Percentiles rank a stretch among this genome's conserved stretches.
Conservation (phyloP, 2,888 invertebrate genomes). For the Hoplodrina blanda region DNA sequence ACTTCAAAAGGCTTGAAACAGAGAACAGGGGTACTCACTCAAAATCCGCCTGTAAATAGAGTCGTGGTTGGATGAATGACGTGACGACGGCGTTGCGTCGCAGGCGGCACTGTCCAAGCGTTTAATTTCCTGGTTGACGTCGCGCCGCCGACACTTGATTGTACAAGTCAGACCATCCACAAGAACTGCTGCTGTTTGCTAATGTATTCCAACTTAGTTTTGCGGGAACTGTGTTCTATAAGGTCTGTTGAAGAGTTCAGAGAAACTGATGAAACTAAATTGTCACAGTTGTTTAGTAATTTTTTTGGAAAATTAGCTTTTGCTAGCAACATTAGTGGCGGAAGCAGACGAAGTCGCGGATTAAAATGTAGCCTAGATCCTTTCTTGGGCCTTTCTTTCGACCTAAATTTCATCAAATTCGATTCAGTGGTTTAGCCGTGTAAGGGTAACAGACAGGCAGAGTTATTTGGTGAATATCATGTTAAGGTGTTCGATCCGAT, state of each 20-base stretch:
- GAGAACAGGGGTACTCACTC: constrained; percentile 64
- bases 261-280: background rate
- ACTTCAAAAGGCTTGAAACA: constrained; percentile 54
- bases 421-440: too few relatives aligned
- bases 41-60: constrained; percentile 76
- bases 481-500: background rate
- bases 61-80: constrained; percentile 77
- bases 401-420: too few relatives aligned
- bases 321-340: too few relatives aligned
- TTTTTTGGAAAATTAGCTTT: too few relatives aligned
- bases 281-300: background rate
- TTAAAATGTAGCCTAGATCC: too few relatives aligned
- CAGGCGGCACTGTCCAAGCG: constrained; percentile 75
- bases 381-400: too few relatives aligned
- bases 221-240: constrained; percentile 3
- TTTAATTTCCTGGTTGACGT: constrained; percentile 88
- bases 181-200: constrained; percentile 66
- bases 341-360: too few relatives aligned
- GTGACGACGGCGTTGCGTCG: constrained; percentile 72
- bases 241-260: background rate
- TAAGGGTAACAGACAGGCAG: too few relatives aligned
- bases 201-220: constrained; percentile 51
- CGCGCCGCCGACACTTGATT: constrained; percentile 82
- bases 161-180: constrained; percentile 66
- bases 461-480: too few relatives aligned